Conservation (phyloP, 1,140 invertebrate genomes). For the Aphis craccivora region DNA sequence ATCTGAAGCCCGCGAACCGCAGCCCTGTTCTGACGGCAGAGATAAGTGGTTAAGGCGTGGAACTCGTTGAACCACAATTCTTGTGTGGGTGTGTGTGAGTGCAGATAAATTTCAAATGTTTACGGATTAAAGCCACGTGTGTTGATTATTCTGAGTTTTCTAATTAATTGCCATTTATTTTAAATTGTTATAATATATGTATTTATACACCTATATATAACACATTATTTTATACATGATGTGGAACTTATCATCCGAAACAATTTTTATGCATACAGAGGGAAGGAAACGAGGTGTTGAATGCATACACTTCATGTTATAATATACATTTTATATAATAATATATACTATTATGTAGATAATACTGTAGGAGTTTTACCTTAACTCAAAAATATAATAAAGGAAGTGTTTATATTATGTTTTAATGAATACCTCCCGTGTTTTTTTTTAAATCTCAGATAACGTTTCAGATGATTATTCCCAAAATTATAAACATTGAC, state of each 20-base stretch:
- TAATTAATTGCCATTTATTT: background rate
- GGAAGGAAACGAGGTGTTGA: background rate
- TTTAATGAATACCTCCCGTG: background rate
- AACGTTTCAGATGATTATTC: background rate
- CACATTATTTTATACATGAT: background rate
- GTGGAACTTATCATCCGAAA: background rate
- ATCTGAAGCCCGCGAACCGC: background rate
- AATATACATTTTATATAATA: background rate
- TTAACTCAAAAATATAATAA: background rate
- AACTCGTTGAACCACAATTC: background rate
- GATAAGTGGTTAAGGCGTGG: constrained; percentile 27
- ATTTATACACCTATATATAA: background rate
- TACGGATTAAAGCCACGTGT: background rate
- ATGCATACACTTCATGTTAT: background rate
- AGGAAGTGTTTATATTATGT: background rate
- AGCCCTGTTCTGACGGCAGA: background rate
- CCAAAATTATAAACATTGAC: background rate
- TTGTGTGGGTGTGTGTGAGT: background rate
- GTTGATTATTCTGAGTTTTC: background rate
- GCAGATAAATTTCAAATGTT: background rate
- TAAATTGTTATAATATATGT: constrained; percentile 12
- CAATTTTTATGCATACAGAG: background rate
- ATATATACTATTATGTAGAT: background rate
- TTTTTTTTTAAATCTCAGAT: background rate
- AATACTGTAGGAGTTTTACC: background rate